A percentile compares a stretch with the other conserved stretches of the same genome.
These are phyloP conservation scores for Drosophila lacicola DNA, from an alignment of 2,888 invertebrate genomes.

Conservation along the genomic window DNA sequence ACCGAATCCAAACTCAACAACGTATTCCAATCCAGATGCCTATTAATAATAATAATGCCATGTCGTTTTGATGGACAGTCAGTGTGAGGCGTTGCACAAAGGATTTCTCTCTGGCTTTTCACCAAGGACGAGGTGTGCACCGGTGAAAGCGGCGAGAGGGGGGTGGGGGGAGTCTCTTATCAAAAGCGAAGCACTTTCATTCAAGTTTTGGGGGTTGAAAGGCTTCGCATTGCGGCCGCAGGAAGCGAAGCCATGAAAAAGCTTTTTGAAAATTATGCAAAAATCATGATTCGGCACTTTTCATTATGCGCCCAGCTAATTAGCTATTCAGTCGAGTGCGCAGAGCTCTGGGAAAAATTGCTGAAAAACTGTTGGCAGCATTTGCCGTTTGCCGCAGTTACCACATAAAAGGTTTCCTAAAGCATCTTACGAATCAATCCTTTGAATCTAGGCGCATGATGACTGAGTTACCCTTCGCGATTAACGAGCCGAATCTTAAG, in stretches of 20 bases:
- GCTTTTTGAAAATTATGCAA: slow-evolving; percentile 67
- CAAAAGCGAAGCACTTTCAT: slow-evolving; percentile 52
- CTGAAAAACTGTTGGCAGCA: slow-evolving; percentile 13
- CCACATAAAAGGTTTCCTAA: not conserved
- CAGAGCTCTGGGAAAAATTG: slow-evolving; percentile 18
- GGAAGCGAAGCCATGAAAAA: slow-evolving; percentile 33
- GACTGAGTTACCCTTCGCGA: no score
- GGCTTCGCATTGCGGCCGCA: slow-evolving; percentile 44
- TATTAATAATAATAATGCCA: slow-evolving; percentile 64
- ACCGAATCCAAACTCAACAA: slow-evolving; percentile 18
- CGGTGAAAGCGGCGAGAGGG: no score
- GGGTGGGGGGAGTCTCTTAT: slow-evolving; percentile 3
- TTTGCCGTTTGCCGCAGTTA: not conserved
- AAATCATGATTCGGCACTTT: slow-evolving; percentile 75
- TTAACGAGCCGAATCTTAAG: no score
- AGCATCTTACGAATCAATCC: not conserved
- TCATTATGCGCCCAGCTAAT: slow-evolving; percentile 55
- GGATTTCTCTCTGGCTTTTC: slow-evolving; percentile 4
- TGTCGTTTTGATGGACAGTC: slow-evolving; percentile 37
- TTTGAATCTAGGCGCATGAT: not conserved
- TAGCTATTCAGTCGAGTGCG: slow-evolving; percentile 59
- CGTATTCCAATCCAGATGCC: slow-evolving; percentile 31
- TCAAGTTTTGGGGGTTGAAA: slow-evolving; percentile 58
- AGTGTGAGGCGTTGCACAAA: slow-evolving; percentile 43
- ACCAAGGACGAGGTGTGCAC: slow-evolving; percentile 5